Evolutionary conservation across 2,888 invertebrate species (phyloP), one percentile per base, ranked within the genome.

Genomic region (Drosophila kambysellisi): DNA sequence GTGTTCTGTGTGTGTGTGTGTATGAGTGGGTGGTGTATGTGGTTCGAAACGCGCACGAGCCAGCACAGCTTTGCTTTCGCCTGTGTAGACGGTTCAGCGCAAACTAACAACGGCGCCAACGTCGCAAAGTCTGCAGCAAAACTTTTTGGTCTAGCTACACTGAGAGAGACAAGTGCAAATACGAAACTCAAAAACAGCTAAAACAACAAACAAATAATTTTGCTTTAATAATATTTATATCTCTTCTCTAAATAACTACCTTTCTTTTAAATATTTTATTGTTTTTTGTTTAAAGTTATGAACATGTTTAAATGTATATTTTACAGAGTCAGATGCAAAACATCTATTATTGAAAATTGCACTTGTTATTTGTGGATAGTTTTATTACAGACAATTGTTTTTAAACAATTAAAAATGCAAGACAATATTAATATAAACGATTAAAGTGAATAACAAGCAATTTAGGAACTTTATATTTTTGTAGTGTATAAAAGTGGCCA

Each of bases 51-150:
- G 77, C 82, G 78, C 76, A 82, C 71, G 81, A 75, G 77, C 81
- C 68, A 75, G 86, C 79, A 69, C 72, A 76, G 81, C 79, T 81
- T 83, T 76, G 73, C 79, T 78, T 79, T 82, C 76, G 79, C 69
- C 80, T 80, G 73, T 71, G 79, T 70, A 77, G 76, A 86, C 81
- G 81, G 76, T 81, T 81, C 62, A 81, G 69, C 74, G 82, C 74
- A 79, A 75, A 85, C 88, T 88, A 77, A 81, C 78, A 60, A 37
- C 62, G 64, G 56, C 60, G 59, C 46, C 71, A 71, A 57, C 76
- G 79, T 68, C 81, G 78, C 59, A 64, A 73, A 80, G 81, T 79
- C 86, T 82, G 76, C 81, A 72, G n/a, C 70, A 70, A 77, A 74
- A 64, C 66, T 77, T 71, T 57, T 43, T 53, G 32, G 60, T 54